Conservation (phyloP, 64 coral and sea anemone species). For the Montipora efflorescens region DNA sequence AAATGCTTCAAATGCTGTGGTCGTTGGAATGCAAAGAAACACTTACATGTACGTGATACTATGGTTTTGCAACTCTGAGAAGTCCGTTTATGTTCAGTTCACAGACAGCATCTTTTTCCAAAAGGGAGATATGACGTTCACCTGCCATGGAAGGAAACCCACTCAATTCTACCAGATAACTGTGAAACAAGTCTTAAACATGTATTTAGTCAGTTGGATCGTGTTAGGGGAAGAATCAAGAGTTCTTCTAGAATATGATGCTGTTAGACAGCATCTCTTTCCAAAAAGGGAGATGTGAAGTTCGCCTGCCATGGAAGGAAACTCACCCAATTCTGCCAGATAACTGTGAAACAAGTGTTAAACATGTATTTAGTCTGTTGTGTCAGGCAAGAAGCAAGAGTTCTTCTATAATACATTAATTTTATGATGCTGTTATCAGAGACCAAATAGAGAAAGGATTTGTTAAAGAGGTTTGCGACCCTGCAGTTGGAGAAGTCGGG, state of each 20-base stretch:
- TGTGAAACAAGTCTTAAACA: conserved; percentile 24
- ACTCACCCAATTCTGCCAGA: conserved; percentile 40
- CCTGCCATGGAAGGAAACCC: conserved; percentile 61
- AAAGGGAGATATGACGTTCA: conserved; percentile 58
- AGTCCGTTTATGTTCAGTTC: conserved; percentile 52
- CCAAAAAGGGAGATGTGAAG: conserved; percentile 45
- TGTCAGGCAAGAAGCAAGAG: conserved; percentile 17
- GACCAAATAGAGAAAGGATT: conserved; percentile 61
- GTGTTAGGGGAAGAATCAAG: too few relatives aligned
- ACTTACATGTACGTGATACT: background rate
- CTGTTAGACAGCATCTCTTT: conserved; percentile 20
- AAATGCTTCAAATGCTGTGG: conserved; percentile 3
- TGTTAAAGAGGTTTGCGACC: conserved; percentile 51
- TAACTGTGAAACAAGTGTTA: conserved; percentile 50
- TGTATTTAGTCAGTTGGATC: too few relatives aligned
- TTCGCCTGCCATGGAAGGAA: conserved; percentile 65
- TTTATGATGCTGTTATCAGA: conserved; percentile 66
- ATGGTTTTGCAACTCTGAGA: conserved; percentile 31
- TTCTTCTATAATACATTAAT: conserved; percentile 32
- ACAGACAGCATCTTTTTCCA: conserved; percentile 21
- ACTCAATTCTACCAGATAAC: conserved; percentile 54
- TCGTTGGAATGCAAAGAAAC: background rate
- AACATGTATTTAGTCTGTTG: conserved; percentile 10
- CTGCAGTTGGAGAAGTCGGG: conserved; percentile 6
- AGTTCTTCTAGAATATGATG: too few relatives aligned